Base-by-base conservation (phyloP, 2,888 invertebrate species). In the Podotricha telesiphe region DNA sequence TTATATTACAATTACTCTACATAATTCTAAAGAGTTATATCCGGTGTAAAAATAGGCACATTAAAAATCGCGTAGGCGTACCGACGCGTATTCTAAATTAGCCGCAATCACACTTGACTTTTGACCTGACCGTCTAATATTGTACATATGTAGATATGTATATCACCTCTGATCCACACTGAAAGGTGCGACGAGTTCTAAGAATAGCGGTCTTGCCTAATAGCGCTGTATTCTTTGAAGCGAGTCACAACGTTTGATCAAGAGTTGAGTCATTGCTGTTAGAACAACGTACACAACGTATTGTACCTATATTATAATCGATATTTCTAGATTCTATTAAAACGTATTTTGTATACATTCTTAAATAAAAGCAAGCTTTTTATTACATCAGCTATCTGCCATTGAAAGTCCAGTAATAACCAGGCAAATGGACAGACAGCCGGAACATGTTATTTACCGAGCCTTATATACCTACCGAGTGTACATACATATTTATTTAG, bases 141-240 rank as follows among this genome's bases (percentile, higher is more conserved):
- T n/a, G n/a, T 58, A 58, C 8, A 40, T 42, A 59, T 17, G n/a
- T 7, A n/a, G 15, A n/a, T 45, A n/a, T n/a, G n/a, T 45, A n/a
- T 15, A 28, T 48, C 28, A 34, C 62, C 17, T 48, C 19, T 28
- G 34, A 48, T 48, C 61, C 34, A 62, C 47, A 19, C 20, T 63
- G 28, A 65, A 65, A 68, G 62, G 67, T 68, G 68, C 48, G 64
- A 65, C 68, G n/a, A 40, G 56, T 45, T 65, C 65, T 55, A 71
- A 65, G 62, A 68, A 71, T 68, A 71, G 62, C 22, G 63, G 48
- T 56, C 65, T 62, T 48, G 61, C 61, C 59, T 61, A 53, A 59
- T 48, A 70, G 53, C 37, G 45, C 58, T 58, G 55, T 69, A 67
- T 68, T 61, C 69, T 59, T 69, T 68, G 72, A 72, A 70, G 71